Evolutionary conservation across 2,113 vertebrate species (phyloP), one percentile per base, ranked within the genome.

Genomic region (Pangasianodon hypophthalmus): DNA sequence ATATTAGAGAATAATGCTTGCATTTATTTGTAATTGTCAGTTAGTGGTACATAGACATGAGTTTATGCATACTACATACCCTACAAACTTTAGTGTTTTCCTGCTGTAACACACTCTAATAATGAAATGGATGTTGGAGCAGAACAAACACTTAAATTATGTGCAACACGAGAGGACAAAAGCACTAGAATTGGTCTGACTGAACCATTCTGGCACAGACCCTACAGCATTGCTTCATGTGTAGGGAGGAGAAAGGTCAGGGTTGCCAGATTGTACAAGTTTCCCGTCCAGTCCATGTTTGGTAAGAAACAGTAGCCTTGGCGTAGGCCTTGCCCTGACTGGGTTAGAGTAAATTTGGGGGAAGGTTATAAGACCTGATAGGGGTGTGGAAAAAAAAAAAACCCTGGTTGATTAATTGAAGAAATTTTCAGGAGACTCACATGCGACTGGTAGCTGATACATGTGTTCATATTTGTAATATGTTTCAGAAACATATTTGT

Each of bases 171-270:
- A 60, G 32, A 83, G n/a, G 54, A 41, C 56, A 0, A 84, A 84
- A 60, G 21, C 56, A 24, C 21, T 56, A 84, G 82, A 46, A 50
- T 83, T 37, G 21, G 14, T 56, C 64, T 50, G 26, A 64, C 11
- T 75, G 11, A 50, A 80, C 2, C 10, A 24, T 46, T 41, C 46
- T 87, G 75, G 37, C 26, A 18, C 14, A 58, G 60, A 64, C 60
- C 64, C 83, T 93, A 88, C 87, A 92, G 90, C 84, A 58, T 90
- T 85, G 88, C 83, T 91, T 90, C 90, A 93, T 90, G 90, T 89
- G 82, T 77, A 88, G 92, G 92, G 91, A 91, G 92, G 91, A 87
- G 92, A 90, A 82, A 85, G 69, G 44, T 44, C 52, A 19, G 71
- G 86, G 86, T 79, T 87, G 86, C 86, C 50, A 7, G 84, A 64